Conservation (phyloP, 2,113 vertebrate species). For the Pleuronectes platessa region DNA sequence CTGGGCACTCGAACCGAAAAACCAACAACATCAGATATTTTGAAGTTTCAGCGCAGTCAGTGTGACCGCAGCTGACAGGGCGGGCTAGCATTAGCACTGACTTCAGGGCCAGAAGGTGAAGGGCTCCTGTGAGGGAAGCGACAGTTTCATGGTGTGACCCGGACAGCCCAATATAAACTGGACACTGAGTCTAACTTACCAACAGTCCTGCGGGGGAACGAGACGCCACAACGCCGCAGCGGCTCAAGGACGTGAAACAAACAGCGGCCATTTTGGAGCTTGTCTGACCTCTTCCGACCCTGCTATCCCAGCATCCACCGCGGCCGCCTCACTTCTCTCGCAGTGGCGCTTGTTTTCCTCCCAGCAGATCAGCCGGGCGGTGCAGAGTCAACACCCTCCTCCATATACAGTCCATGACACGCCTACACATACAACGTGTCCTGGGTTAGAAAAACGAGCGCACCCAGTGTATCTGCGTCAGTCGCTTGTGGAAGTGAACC, state of each 20-base stretch:
- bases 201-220: constrained; percentile 55
- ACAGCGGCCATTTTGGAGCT: constrained; percentile 75
- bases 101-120: not conserved
- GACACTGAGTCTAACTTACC: constrained; percentile 39
- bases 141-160: not conserved
- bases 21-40: no score
- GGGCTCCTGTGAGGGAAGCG: not conserved
- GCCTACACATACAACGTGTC: no score
- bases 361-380: not conserved
- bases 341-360: constrained; percentile 3
- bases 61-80: not conserved
- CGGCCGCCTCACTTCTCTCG: not conserved
- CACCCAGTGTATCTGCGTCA: not conserved
- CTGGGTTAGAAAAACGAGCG: constrained; percentile 42
- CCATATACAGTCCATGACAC: no score
- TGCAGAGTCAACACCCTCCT: no score
- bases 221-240: constrained; percentile 52
- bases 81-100: not conserved
- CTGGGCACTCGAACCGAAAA: no score
- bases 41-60: not conserved
- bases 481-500: not conserved
- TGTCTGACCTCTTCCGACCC: constrained; percentile 57
- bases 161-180: fast-evolving
- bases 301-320: constrained; percentile 46
- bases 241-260: constrained; percentile 76